These are phyloP conservation scores for Conger conger DNA, from an alignment of 2,113 vertebrate genomes.

Conservation along the genomic window DNA sequence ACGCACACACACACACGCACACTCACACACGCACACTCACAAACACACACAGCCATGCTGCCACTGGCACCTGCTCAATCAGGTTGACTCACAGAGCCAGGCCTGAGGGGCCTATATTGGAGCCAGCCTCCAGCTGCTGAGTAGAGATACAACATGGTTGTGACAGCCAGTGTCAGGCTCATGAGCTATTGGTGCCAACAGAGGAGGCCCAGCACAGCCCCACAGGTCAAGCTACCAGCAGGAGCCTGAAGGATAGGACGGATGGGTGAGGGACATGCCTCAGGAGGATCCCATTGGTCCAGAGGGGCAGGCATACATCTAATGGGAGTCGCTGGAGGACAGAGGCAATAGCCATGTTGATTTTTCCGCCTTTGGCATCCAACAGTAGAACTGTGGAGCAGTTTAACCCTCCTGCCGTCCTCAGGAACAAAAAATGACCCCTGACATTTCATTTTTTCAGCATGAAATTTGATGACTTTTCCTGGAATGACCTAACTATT, in stretches of 20 bases:
- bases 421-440: no score
- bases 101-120: neutral
- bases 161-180: neutral
- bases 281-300: neutral
- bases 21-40: neutral
- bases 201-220: no score
- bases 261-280: neutral
- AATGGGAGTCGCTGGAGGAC: neutral
- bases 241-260: neutral
- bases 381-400: neutral
- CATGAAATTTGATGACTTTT: no score
- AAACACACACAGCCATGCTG: neutral
- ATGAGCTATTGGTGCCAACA: neutral
- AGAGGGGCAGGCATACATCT: neutral
- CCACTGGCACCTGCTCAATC: neutral
- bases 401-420: no score
- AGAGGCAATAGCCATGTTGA: neutral
- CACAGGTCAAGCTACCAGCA: neutral
- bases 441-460: no score
- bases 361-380: neutral
- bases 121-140: neutral
- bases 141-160: neutral
- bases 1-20: neutral
- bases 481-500: no score
- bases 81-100: neutral